Conservation (phyloP, 2,888 invertebrate genomes). For the Diplolepis rosae region DNA sequence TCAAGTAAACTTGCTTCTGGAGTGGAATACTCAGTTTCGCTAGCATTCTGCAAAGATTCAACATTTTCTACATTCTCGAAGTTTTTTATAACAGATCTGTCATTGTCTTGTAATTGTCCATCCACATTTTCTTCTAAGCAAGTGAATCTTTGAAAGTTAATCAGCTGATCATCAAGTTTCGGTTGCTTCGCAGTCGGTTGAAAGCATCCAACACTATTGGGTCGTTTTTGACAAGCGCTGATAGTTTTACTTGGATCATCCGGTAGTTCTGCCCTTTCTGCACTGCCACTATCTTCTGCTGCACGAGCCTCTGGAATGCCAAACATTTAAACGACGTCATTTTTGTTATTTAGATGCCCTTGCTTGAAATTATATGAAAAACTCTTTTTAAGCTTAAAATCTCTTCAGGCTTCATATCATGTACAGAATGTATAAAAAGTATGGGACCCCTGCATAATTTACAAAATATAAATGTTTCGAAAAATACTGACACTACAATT, state of each 20-base stretch:
- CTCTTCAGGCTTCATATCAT: not conserved
- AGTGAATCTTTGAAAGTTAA: not conserved
- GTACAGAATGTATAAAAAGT: no score
- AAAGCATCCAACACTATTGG: constrained; percentile 54
- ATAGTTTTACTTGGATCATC: constrained; percentile 54
- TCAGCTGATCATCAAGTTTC: constrained; percentile 38
- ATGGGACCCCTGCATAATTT: no score
- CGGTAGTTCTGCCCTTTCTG: constrained; percentile 59
- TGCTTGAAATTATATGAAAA: constrained; percentile 16
- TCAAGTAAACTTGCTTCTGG: not conserved
- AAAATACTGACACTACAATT: no score
- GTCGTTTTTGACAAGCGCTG: constrained; percentile 57
- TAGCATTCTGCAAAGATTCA: constrained; percentile 31
- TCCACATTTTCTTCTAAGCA: constrained; percentile 39
- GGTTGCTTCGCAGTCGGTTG: constrained; percentile 56
- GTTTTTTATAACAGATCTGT: constrained; percentile 1
- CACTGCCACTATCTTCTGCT: constrained; percentile 58
- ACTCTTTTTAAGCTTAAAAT: constrained; percentile 16
- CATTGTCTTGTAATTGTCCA: constrained; percentile 20
- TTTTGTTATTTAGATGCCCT: constrained; percentile 24
- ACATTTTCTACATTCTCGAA: constrained; percentile 28
- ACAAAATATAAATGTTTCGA: no score
- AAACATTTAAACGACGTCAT: constrained; percentile 60
- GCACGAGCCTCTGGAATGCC: constrained; percentile 68
- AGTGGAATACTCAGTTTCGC: not conserved